Base-by-base conservation (phyloP, 1,140 invertebrate species). In the Zaprionus nigranus region DNA sequence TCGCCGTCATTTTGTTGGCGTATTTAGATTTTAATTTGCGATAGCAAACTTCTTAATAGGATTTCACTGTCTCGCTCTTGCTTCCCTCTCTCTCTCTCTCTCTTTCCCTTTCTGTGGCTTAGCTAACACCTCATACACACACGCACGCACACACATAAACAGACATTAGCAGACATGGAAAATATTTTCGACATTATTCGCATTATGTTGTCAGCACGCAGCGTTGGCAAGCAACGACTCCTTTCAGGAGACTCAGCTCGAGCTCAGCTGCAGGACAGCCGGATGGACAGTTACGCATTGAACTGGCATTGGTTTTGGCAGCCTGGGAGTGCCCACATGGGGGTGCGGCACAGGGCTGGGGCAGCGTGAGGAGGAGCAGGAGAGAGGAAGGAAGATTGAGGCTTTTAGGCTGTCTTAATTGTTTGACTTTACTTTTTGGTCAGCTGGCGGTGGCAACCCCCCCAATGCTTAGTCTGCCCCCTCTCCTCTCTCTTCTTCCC, bases 21-120 rank as follows among this genome's bases (percentile, higher is more conserved):
- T 90, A 88, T 88, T 88, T 88, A 90, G 85, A 88, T 88, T 88
- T 88, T 88, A 88, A 88, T 88, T 88, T 88, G 85, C 86, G 85
- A 88, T 88, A 88, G 84, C 79, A 81, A 88, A 88, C 85, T 88
- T 90, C 85, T 88, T 88, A 88, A 88, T 90, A 90, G 85, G 85
- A 88, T 90, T 88, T 90, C 79, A 85, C 81, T 88, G 81, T 88
- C 82, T 61, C 75, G 68, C 57, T 65, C 64, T 67, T 82, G 60
- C 67, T 78, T 17, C n/a, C 28, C 13, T n/a, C n/a, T n/a, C 15
- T 5, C 7, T 13, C 38, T 2, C 38, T 40, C 13, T 38, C 36
- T 38, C 36, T n/a, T 26, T 26, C 7, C 28, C 28, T 11, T 34
- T 34, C 30, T 34, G 30, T 34, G 9, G 30, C 9, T 34, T 11